A percentile compares a stretch with the other conserved stretches of the same genome.
These are phyloP conservation scores for Ptilorrhoa leucosticta DNA, from an alignment of 2,113 vertebrate genomes.

Conservation along the genomic window DNA sequence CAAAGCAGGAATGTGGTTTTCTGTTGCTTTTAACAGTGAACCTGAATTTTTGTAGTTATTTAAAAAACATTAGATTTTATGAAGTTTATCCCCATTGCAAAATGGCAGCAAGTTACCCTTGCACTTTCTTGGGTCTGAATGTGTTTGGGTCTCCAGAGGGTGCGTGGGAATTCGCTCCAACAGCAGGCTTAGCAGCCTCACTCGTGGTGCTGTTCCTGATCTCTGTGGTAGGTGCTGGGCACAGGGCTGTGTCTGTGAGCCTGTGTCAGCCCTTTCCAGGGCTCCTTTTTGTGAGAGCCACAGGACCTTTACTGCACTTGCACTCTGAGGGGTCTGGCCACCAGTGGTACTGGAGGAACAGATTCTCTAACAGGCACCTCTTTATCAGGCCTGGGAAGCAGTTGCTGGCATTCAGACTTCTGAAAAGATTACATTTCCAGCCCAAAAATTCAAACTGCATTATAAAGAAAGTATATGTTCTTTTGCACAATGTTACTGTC, in stretches of 20 bases:
- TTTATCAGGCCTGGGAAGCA: neutral
- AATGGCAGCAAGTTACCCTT: neutral
- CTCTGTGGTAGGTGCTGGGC: neutral
- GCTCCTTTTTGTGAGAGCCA: neutral
- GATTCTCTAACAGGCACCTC: neutral
- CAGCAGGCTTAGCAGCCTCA: neutral
- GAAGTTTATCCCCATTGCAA: neutral
- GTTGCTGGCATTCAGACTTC: neutral
- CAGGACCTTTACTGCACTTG: neutral
- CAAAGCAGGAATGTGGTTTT: neutral
- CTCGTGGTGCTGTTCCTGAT: accelerated
- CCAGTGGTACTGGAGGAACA: neutral
- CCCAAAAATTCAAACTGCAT: neutral
- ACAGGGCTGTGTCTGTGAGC: neutral
- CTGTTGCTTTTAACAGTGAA: neutral
- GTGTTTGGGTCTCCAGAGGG: neutral
- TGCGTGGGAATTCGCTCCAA: neutral
- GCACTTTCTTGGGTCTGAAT: neutral
- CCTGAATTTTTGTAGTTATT: neutral
- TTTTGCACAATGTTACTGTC: neutral
- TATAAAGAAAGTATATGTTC: neutral
- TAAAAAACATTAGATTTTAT: neutral
- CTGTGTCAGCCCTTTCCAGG: neutral
- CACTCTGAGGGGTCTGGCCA: neutral
- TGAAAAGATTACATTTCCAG: neutral